phyloP scores from a whole-genome alignment of 2,797 vertebrate genomes.

The Harpagifer antarcticus region DNA sequence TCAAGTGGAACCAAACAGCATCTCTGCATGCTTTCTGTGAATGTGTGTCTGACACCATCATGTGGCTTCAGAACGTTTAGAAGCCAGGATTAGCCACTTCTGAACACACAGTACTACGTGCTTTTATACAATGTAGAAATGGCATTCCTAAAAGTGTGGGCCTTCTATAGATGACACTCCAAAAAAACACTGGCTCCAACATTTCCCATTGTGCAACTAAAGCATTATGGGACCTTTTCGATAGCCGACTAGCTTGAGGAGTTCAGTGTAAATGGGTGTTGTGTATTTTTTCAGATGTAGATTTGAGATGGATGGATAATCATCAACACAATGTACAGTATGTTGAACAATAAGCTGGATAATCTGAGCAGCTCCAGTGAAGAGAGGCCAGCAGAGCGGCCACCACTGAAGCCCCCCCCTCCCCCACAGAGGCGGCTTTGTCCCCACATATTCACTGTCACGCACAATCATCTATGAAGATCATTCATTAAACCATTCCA shows the following conservation, averaged over 20 bases:
- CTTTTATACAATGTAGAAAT: too few relatives aligned
- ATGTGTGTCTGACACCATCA: too few relatives aligned
- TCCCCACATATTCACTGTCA: not conserved
- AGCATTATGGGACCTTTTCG: not conserved
- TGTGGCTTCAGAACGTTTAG: too few relatives aligned
- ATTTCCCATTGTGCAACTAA: not conserved
- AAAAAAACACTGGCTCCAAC: not conserved
- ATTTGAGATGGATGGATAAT: slow-evolving; percentile 25
- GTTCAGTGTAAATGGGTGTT: not conserved
- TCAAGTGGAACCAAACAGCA: too few relatives aligned
- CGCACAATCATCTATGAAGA: not conserved
- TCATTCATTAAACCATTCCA: not conserved
- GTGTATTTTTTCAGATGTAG: slow-evolving; percentile 6
- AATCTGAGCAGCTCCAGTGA: slow-evolving; percentile 53
- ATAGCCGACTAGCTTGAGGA: not conserved
- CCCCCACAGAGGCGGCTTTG: slow-evolving; percentile 32
- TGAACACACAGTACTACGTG: too few relatives aligned
- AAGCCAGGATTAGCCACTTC: too few relatives aligned
- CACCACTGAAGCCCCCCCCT: slow-evolving; percentile 11
- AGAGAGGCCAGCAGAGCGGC: slow-evolving; percentile 19
- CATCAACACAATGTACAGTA: slow-evolving; percentile 29
- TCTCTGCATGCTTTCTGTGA: too few relatives aligned
- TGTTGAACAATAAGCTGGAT: slow-evolving; percentile 44
- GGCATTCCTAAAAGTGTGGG: too few relatives aligned
- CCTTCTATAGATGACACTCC: too few relatives aligned